phyloP scores from a whole-genome alignment of 2,113 vertebrate genomes.

The Tragelaphus scriptus region DNA sequence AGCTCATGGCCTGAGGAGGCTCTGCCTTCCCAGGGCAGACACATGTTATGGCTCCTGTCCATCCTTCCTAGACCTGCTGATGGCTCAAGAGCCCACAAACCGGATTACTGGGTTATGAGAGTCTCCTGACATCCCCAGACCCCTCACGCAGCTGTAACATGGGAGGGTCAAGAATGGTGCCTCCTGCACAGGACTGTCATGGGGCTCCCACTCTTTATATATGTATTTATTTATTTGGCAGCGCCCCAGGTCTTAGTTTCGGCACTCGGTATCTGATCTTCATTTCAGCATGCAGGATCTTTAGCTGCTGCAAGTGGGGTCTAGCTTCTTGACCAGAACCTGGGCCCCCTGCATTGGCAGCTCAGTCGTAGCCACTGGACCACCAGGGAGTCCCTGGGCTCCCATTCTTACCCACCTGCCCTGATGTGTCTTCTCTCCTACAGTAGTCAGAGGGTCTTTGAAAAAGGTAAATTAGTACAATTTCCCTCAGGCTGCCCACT shows the following conservation, averaged over 20 bases:
- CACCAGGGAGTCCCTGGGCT: not conserved
- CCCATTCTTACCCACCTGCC: not conserved
- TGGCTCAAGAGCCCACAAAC: not conserved
- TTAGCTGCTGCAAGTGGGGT: not conserved
- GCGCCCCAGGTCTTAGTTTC: not conserved
- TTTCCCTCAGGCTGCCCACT: not conserved
- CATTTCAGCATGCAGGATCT: not conserved
- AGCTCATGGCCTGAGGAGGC: not conserved
- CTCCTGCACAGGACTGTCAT: not conserved
- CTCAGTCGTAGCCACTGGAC: not conserved
- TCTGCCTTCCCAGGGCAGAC: not conserved
- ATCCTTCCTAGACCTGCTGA: not conserved
- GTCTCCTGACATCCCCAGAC: not conserved
- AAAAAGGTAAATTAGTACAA: not conserved
- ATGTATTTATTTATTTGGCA: not conserved
- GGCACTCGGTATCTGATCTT: not conserved
- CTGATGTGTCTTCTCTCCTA: not conserved
- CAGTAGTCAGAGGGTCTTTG: not conserved
- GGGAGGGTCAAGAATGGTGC: not conserved
- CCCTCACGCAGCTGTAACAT: fast-evolving
- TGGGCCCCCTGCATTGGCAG: not conserved
- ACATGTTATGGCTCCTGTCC: not conserved
- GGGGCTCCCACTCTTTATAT: not conserved
- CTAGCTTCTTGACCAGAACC: not conserved
- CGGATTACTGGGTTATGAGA: not conserved